These are phyloP conservation scores for Gallinago nigripennis DNA, from an alignment of 2,797 vertebrate species.

Conservation along the genomic window DNA sequence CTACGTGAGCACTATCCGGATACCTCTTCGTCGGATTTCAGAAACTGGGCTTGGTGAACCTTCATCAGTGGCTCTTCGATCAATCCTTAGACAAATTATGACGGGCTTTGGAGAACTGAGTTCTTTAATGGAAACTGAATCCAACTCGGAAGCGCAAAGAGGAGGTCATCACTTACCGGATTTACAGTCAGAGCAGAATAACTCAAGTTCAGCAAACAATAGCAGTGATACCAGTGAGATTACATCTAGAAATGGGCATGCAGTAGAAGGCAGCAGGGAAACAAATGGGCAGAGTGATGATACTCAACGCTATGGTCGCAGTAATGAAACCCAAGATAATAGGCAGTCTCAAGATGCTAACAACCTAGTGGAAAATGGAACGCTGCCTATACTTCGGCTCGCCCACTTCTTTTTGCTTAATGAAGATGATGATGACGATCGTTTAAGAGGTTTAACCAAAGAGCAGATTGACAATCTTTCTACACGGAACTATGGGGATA, in stretches of 20 bases:
- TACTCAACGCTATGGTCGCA: conserved; percentile 2
- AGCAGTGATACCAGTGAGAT: neutral
- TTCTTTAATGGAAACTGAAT: conserved; percentile 92
- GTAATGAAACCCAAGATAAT: conserved; percentile 51
- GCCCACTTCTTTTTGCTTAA: conserved; percentile 94
- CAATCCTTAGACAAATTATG: conserved; percentile 94
- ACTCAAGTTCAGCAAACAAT: neutral
- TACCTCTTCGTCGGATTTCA: conserved; percentile 89
- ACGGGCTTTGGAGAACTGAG: conserved; percentile 93
- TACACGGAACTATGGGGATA: conserved; percentile 90
- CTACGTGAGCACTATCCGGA: conserved; percentile 92
- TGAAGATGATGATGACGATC: conserved; percentile 88
- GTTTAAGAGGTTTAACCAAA: conserved; percentile 92
- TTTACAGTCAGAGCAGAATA: conserved; percentile 1
- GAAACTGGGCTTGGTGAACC: conserved; percentile 90
- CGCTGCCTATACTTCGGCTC: conserved; percentile 89
- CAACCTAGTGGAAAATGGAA: conserved; percentile 89
- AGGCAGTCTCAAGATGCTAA: conserved; percentile 83
- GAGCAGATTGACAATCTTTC: conserved; percentile 97
- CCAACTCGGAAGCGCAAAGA: conserved; percentile 81
- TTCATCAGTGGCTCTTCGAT: conserved; percentile 88
- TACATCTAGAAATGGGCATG: neutral
- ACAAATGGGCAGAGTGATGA: neutral
- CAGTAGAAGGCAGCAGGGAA: conserved; percentile 24
- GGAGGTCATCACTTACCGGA: conserved; percentile 8